These are phyloP conservation scores for Phaetusa simplex DNA, from an alignment of 2,113 vertebrate species.

Conservation along the genomic window DNA sequence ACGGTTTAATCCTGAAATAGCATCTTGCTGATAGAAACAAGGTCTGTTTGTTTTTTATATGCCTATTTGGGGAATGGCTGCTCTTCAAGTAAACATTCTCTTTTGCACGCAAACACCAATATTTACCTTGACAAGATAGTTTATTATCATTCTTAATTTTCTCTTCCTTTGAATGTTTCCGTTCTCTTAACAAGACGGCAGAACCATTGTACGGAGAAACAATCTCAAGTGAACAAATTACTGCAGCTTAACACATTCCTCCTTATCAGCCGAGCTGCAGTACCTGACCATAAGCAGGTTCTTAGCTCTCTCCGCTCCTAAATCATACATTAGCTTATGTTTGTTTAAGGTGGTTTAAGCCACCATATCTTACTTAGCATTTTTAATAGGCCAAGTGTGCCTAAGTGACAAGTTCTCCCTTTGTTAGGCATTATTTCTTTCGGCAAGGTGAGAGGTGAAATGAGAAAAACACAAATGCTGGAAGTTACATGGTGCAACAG, in stretches of 20 bases:
- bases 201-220: not conserved
- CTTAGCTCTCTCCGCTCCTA: not conserved
- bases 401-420: not conserved
- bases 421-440: not conserved
- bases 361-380: not conserved
- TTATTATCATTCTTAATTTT: conserved; percentile 42
- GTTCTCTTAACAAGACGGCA: not conserved
- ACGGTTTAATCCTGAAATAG: conserved; percentile 25
- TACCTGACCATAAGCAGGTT: not conserved
- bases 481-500: not conserved
- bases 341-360: not conserved
- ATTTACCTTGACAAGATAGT: conserved; percentile 53
- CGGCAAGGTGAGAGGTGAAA: not conserved
- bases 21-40: not conserved
- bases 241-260: not conserved
- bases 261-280: not conserved
- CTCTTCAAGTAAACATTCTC: conserved; percentile 22
- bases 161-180: conserved; percentile 43
- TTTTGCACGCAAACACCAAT: not conserved
- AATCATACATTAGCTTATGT: not conserved
- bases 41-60: conserved; percentile 42
- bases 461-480: not conserved
- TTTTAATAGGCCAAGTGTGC: not conserved
- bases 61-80: conserved; percentile 23
- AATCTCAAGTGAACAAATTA: not conserved